Conservation (phyloP, 1,140 invertebrate genomes). For the Dinothrombium tinctorium region DNA sequence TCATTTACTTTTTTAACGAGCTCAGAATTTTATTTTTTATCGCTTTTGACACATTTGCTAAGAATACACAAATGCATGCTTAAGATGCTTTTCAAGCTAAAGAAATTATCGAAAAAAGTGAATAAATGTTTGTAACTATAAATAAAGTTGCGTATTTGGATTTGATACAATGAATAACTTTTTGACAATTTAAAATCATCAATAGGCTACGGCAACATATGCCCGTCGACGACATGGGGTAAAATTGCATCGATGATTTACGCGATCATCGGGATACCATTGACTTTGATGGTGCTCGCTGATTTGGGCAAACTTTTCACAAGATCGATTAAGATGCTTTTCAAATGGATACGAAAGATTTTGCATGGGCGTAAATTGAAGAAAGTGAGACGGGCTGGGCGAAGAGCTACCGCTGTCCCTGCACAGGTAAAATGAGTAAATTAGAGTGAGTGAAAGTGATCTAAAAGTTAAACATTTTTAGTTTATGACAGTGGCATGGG, state of each 20-base stretch:
- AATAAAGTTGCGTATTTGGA: too few species aligned
- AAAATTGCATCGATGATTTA: slow-evolving; percentile 70
- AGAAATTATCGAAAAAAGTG: too few species aligned
- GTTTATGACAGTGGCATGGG: too few species aligned
- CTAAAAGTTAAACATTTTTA: not conserved
- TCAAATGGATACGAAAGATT: slow-evolving; percentile 59
- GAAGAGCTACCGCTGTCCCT: slow-evolving; percentile 28
- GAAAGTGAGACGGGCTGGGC: slow-evolving; percentile 10
- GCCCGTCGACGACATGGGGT: slow-evolving; percentile 57
- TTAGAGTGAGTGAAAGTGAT: not conserved
- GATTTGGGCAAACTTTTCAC: slow-evolving; percentile 81
- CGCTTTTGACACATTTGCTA: too few species aligned
- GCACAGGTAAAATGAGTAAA: slow-evolving; percentile 33
- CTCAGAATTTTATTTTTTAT: too few species aligned
- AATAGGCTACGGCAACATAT: slow-evolving; percentile 87
- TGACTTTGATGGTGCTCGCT: slow-evolving; percentile 68
- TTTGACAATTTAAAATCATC: too few species aligned
- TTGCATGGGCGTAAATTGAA: slow-evolving; percentile 41
- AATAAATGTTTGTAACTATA: too few species aligned
- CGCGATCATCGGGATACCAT: slow-evolving; percentile 77
- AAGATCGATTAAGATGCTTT: slow-evolving; percentile 71
- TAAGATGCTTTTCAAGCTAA: too few species aligned
- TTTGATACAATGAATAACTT: too few species aligned
- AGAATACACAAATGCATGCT: too few species aligned
- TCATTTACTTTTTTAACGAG: too few species aligned